phyloP scores from a whole-genome alignment of 2,797 vertebrate genomes.

The Clarias fuscus region DNA sequence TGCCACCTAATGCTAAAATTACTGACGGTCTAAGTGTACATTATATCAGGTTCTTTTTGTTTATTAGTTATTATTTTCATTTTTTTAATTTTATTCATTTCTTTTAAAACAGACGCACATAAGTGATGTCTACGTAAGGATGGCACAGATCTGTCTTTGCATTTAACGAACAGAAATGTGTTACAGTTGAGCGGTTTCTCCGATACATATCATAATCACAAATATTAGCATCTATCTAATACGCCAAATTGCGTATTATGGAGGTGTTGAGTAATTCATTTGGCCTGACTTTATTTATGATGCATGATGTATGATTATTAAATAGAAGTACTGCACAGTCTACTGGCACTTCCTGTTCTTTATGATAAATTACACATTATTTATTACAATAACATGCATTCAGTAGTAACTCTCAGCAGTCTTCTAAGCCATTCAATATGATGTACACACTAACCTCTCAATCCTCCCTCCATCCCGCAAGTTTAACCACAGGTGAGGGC shows the following conservation, averaged over 20 bases:
- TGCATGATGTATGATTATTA: constrained; percentile 23
- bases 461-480: constrained; percentile 37
- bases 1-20: neutral
- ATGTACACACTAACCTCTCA: constrained; percentile 45
- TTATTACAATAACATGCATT: constrained; percentile 29
- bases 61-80: neutral
- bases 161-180: neutral
- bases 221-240: no score
- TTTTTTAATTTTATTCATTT: neutral
- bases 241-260: neutral
- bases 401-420: constrained; percentile 13
- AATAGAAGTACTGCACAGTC: neutral
- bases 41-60: neutral
- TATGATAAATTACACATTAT: constrained; percentile 25
- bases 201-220: neutral
- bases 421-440: constrained; percentile 31
- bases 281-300: neutral
- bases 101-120: neutral
- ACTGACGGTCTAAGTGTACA: neutral
- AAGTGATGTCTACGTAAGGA: neutral
- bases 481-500: constrained; percentile 55
- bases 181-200: neutral
- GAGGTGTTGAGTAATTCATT: neutral
- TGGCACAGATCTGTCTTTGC: neutral
- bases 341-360: constrained; percentile 5